phyloP scores from a whole-genome alignment of 2,888 invertebrate species.

The Zygaena filipendulae region DNA sequence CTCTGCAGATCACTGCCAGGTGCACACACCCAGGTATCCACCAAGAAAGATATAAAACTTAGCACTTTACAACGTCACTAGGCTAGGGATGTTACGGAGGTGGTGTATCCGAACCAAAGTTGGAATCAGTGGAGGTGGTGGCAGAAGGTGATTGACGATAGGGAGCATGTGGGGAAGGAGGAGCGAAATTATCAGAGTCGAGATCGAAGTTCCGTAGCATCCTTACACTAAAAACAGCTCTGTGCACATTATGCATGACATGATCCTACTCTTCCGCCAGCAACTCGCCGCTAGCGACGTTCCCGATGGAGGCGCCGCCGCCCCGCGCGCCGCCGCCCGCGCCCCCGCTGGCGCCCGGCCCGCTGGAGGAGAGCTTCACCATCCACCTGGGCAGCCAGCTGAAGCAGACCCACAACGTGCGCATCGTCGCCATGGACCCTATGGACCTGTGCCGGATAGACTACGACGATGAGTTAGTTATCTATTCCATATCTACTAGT shows the following conservation, averaged over 20 bases:
- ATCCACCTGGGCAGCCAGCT: conserved; percentile 97
- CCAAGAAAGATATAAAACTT: conserved; percentile 76
- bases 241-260: too few relatives aligned
- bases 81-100: conserved; percentile 78
- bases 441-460: conserved; percentile 47
- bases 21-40: conserved; percentile 73
- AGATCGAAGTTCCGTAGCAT: too few relatives aligned
- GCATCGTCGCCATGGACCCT: conserved; percentile 89
- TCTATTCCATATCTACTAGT: too few relatives aligned
- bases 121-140: too few relatives aligned
- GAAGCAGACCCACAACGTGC: conserved; percentile 98
- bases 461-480: conserved; percentile 28
- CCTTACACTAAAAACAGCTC: too few relatives aligned
- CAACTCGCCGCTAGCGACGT: conserved; percentile 47
- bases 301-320: conserved; percentile 20
- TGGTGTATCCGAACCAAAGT: too few relatives aligned
- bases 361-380: conserved; percentile 94
- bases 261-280: too few relatives aligned
- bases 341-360: conserved; percentile 14
- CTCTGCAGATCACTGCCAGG: conserved; percentile 67
- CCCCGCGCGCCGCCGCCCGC: conserved; percentile 17
- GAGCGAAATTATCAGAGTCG: too few relatives aligned
- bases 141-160: too few relatives aligned
- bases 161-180: too few relatives aligned
- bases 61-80: conserved; percentile 79